Percentiles rank a stretch among this genome's conserved stretches.
Evolutionary conservation across 1,140 invertebrate genomes (phyloP).

Genomic region (Drosophila cardini): DNA sequence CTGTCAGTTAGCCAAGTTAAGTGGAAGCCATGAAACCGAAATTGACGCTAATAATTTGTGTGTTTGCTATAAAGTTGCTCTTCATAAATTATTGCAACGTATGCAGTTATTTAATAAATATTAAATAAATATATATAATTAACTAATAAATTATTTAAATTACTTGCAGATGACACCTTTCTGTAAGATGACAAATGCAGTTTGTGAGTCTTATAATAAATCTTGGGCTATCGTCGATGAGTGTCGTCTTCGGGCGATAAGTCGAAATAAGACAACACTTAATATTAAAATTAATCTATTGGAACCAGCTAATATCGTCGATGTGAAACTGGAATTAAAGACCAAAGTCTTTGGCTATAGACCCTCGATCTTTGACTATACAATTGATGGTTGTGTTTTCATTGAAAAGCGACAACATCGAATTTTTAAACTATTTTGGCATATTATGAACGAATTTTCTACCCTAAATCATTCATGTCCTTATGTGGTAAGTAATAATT

Average conservation of each 20-base stretch:
- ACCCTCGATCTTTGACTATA: constrained; percentile 21
- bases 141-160: not conserved
- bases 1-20: not conserved
- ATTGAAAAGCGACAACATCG: constrained; percentile 14
- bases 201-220: constrained; percentile 27
- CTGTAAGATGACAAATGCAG: constrained; percentile 43
- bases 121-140: not conserved
- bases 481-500: constrained; percentile 17
- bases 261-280: constrained; percentile 23
- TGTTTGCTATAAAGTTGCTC: not conserved
- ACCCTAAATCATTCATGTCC: constrained; percentile 45
- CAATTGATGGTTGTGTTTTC: constrained; percentile 28
- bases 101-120: not conserved
- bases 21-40: constrained; percentile 1
- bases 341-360: constrained; percentile 22
- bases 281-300: not conserved
- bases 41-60: not conserved
- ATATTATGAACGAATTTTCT: constrained; percentile 8
- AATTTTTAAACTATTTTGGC: constrained; percentile 4
- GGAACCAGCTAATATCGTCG: constrained; percentile 1
- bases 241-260: constrained; percentile 31
- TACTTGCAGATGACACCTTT: not conserved
- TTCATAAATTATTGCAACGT: constrained; percentile 9
- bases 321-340: constrained; percentile 7
- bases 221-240: constrained; percentile 15